Percentiles rank a stretch among this genome's conserved stretches.
Conservation (phyloP, 1,140 invertebrate genomes). For the Pentalonia nigronervosa region DNA sequence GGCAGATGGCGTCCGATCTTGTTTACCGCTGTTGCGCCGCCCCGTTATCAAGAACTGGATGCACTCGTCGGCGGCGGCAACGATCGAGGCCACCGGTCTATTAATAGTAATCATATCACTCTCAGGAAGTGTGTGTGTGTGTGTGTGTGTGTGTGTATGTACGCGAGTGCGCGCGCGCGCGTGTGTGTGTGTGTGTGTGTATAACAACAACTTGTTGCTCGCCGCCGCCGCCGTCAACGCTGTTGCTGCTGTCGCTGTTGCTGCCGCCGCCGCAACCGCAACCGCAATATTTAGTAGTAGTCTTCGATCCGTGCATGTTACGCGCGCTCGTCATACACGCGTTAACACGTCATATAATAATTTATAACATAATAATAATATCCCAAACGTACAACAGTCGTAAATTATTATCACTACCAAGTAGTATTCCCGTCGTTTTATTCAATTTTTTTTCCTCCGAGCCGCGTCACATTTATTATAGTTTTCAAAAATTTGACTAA, state of each 20-base stretch:
- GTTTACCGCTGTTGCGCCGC: neutral
- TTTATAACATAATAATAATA: neutral
- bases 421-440: neutral
- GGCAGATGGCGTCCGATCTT: conserved; percentile 30
- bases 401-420: neutral
- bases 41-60: conserved; percentile 55
- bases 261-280: neutral
- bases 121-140: conserved; percentile 27
- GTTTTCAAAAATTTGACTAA: neutral
- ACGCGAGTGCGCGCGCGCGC: neutral
- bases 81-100: conserved; percentile 54
- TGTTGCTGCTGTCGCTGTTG: neutral
- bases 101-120: conserved; percentile 57
- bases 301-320: neutral
- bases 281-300: neutral
- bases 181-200: neutral
- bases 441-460: neutral
- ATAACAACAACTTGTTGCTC: conserved; percentile 45
- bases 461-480: neutral
- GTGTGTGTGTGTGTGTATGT: neutral
- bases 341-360: neutral
- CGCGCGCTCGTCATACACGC: neutral
- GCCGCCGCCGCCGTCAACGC: neutral
- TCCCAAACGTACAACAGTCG: neutral
- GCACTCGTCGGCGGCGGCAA: conserved; percentile 1